phyloP scores from a whole-genome alignment of 2,797 vertebrate species.

The Anguilla obscura region DNA sequence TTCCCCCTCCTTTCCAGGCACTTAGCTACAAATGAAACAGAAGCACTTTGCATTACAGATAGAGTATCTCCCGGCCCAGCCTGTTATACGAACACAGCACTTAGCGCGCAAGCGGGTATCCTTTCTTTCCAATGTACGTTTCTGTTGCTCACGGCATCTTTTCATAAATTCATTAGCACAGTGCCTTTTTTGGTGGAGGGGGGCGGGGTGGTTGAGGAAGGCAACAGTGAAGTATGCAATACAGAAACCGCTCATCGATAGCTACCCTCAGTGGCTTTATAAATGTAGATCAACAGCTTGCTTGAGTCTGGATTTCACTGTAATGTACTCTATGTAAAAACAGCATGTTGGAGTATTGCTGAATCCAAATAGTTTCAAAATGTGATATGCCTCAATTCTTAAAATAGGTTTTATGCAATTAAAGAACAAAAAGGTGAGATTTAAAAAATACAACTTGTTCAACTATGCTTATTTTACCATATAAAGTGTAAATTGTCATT shows the following conservation, averaged over 20 bases:
- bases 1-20: neutral
- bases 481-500: neutral
- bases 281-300: neutral
- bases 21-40: slow-evolving; percentile 9
- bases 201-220: neutral
- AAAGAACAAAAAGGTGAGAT: neutral
- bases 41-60: neutral
- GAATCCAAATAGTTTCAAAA: neutral
- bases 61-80: neutral
- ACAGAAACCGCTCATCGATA: neutral
- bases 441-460: neutral
- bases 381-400: neutral
- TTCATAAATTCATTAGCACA: neutral
- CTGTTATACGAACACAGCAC: neutral
- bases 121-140: neutral
- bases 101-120: neutral
- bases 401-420: neutral
- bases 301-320: neutral
- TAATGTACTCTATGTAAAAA: neutral
- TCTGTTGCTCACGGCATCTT: neutral
- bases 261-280: neutral
- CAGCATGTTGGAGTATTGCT: neutral
- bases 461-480: neutral
- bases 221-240: neutral
- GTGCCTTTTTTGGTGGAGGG: neutral